Base-by-base conservation (phyloP, 2,113 vertebrate genomes). In the Sitta europaea region DNA sequence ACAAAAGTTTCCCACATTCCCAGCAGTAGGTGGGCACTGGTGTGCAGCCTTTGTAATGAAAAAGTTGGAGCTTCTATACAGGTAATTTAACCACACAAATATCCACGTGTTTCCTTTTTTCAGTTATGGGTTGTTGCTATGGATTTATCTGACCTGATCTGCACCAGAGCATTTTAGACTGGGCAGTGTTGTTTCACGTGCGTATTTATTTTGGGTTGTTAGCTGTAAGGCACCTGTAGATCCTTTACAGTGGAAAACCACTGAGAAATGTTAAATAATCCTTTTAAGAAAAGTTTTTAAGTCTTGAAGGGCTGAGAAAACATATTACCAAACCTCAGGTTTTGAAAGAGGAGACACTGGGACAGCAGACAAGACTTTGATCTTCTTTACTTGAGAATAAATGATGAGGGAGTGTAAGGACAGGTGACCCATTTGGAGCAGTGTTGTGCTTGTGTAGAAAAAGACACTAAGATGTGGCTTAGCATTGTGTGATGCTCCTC, bases 1-100 rank as follows among this genome's bases (percentile, higher is more conserved):
- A 99, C 99, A n/a, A 99, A 99, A 93, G 98, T 99, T 95, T 99
- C 99, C 21, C 99, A 99, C 92, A 99, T 99, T 96, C 99, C 99
- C 96, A 99, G 99, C 96, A 99, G 99, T 93, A 98, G 99, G 76
- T 99, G 99, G 99, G 99, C 99, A 14, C 98, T 99, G 45, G 97
- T 99, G 85, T 99, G 99, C 98, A 99, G 99, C 94, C 97, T 99
- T 78, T 99, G 99, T 94, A 99, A 98, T 79, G 99, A 99, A 95
- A 99, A 99, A 97, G 98, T 98, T 3, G 99, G 99, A 81, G 99
- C 99, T 47, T 99, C 99, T 68, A 99, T 99, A 86, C 99, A 99
- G 99, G 99, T 99, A 97, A 94, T 19, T 11, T 5, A 50, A 42
- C 40, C 0, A 6, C 27, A 36, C 14, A 40, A 7, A 21, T 10